Base-by-base conservation (phyloP, 2,888 invertebrate species). In the Cabera pusaria region DNA sequence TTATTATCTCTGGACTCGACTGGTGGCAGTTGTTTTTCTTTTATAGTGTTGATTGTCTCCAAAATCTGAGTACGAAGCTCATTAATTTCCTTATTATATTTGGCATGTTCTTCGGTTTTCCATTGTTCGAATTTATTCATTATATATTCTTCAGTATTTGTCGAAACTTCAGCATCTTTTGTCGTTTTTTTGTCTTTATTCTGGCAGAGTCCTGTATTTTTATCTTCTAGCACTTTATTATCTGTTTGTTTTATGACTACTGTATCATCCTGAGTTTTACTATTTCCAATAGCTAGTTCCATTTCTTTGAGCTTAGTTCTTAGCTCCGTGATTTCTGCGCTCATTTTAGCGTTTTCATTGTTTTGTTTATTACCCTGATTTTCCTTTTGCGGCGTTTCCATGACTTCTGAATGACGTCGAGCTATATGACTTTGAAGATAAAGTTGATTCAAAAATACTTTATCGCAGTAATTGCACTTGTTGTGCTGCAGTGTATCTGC, bases 381-480 rank as follows among this genome's bases (percentile, higher is more conserved):
- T 45, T 83, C 79, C 51, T 65, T 80, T 56, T 83, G 70, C 2
- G 83, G 78, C 5, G 59, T 40, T 28, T 85, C 84, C 19, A 56
- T 37, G 5, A 67, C 35, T 42, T 73, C 69, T 2, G 66, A 44
- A 65, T 94, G 94, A 14, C 93, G 82, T 50, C 93, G 85, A 44
- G 85, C 78, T 24, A 92, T 73, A 58, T 94, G 94, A 23, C 92
- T 90, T 64, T 88, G 89, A 40, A 93, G 80, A 65, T 92, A 93
- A 37, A 91, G 86, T 57, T 92, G 90, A 44, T 92, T 91, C 26
- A 93, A 72, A 64, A 94, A 94, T 4, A 91, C 90, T 75, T 94
- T 94, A n/a, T 91, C 90, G 57, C 94, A 94, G 59, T 90, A 88
- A 19, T 73, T 81, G 58, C 94, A 94, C 84, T 92, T 90, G 46